Evolutionary conservation across 2,113 vertebrate genomes (phyloP), one percentile per base, ranked within the genome.

Genomic region (Apodemus speciosus): DNA sequence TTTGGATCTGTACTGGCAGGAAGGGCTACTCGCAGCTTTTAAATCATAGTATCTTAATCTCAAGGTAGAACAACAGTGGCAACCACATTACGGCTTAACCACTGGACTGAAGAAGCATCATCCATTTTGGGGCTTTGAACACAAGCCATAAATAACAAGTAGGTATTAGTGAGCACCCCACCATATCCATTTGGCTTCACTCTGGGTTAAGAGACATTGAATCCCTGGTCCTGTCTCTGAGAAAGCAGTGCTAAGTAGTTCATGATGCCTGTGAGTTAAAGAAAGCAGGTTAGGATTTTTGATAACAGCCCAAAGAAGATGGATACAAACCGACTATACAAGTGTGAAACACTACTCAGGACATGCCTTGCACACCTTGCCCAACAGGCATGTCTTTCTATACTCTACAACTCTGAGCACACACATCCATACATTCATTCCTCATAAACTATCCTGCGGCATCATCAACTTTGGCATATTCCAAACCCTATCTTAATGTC

Each of bases 71-170:
- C 21, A 88, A 56, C 15, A 23, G 79, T 40, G 64, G 85, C 77
- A 92, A 9, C 53, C 89, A 56, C 9, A 69, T 43, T 87, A 88
- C 64, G 85, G 51, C 38, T 90, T 88, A 66, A 93, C 85, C 86
- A 58, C 43, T 85, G 32, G 58, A 23, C 35, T 77, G 8, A 87
- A 95, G 40, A 62, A 93, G 73, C 23, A 35, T 49, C 64, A 40
- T 56, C 23, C 10, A 2, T 64, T 71, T 94, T 83, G 49, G 68
- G 10, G 7, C 18, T 79, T 93, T 92, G 64, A 25, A 72, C 25
- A 56, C 30, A 40, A 95, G 83, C 2, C 80, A 2, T 18, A 91
- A 90, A 93, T 21, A 62, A 9, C 25, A 83, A 88, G 91, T 81
- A 32, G 21, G 68, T 35, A 77, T 85, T 85, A 49, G 9, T 68